Evolutionary conservation across 2,113 vertebrate species (phyloP).

Genomic region (Dipodomys merriami): DNA sequence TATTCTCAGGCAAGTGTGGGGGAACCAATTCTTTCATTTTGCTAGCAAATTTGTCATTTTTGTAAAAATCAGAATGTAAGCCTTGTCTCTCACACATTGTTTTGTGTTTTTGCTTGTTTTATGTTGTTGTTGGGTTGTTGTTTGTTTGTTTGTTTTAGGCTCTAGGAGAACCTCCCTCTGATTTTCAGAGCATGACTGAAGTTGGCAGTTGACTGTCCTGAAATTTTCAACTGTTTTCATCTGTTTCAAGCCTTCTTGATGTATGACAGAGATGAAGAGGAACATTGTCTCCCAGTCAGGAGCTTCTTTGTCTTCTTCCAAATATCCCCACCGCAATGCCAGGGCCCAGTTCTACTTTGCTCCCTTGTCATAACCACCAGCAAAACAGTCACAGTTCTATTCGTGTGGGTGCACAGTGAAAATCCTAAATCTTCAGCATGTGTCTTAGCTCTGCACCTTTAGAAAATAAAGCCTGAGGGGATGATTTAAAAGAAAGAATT

Average conservation of each 20-base stretch:
- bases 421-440: background rate
- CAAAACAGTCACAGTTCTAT: accelerated
- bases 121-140: too few species aligned
- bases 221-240: background rate
- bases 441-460: background rate
- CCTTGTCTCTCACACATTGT: background rate
- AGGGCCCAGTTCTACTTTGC: too few species aligned
- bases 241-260: background rate
- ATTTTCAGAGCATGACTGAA: background rate
- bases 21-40: background rate
- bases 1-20: background rate
- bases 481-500: background rate
- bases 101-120: too few species aligned
- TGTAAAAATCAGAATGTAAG: background rate
- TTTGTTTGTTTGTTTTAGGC: background rate
- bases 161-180: background rate
- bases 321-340: background rate
- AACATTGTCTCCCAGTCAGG: background rate
- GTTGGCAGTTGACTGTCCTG: background rate
- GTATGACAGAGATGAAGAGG: too few species aligned
- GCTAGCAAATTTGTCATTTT: background rate
- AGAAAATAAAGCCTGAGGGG: background rate
- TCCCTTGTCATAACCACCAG: too few species aligned
- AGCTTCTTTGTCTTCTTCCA: background rate
- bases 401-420: background rate